Evolutionary conservation across 2,888 invertebrate species (phyloP).

Genomic region (Aplocera efformata): DNA sequence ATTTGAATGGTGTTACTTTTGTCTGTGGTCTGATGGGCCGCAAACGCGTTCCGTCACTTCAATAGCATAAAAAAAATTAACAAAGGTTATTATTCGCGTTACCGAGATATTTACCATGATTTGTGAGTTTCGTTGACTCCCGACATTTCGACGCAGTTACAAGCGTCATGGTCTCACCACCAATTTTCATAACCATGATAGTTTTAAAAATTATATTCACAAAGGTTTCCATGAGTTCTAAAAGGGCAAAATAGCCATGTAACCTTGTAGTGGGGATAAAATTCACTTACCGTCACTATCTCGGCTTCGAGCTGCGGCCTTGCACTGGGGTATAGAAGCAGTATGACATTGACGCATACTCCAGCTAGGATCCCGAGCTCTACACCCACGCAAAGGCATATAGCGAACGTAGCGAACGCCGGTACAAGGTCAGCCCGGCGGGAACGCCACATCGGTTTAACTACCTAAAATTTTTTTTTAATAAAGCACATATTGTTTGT

Average conservation of each 20-base stretch:
- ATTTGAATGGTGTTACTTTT: too few relatives aligned
- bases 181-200: too few relatives aligned
- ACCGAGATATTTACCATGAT: too few relatives aligned
- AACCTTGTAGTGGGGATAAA: not conserved
- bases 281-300: constrained; percentile 79
- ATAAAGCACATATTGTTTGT: not conserved
- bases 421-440: constrained; percentile 90
- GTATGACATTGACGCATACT: constrained; percentile 88
- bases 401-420: constrained; percentile 89
- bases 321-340: constrained; percentile 90
- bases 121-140: too few relatives aligned
- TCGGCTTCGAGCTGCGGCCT: constrained; percentile 88
- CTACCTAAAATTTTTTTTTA: constrained; percentile 70
- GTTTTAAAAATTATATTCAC: too few relatives aligned
- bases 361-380: constrained; percentile 93
- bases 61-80: too few relatives aligned
- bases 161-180: too few relatives aligned
- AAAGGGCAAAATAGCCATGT: not conserved
- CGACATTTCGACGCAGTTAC: too few relatives aligned
- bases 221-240: too few relatives aligned
- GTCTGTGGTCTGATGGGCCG: too few relatives aligned
- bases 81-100: too few relatives aligned
- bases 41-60: too few relatives aligned
- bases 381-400: constrained; percentile 90
- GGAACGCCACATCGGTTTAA: constrained; percentile 92